These are phyloP conservation scores for Hypena proboscidalis DNA, from an alignment of 2,888 invertebrate species.

Conservation along the genomic window DNA sequence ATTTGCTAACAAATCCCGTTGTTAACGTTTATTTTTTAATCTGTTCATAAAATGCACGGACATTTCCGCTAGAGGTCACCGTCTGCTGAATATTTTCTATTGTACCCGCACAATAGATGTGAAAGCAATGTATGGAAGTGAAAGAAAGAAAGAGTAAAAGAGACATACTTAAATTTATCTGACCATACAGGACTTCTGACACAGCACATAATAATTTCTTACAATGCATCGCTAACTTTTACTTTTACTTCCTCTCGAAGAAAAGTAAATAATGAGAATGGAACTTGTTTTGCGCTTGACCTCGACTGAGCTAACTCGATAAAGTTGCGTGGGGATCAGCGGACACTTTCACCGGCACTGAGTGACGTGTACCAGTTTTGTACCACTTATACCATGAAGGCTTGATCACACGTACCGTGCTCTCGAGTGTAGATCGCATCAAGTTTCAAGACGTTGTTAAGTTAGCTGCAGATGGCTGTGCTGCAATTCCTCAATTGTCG, in stretches of 20 bases:
- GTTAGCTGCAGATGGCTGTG: no score
- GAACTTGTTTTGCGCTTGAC: slow-evolving; percentile 74
- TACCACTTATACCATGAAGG: no score
- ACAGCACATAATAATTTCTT: slow-evolving; percentile 20
- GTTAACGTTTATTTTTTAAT: neutral
- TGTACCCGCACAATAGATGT: slow-evolving; percentile 19
- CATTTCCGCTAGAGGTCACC: neutral
- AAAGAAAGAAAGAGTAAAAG: slow-evolving; percentile 11
- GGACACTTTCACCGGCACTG: slow-evolving; percentile 68
- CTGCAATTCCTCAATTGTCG: no score
- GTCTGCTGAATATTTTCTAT: slow-evolving; percentile 2
- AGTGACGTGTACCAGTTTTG: no score
- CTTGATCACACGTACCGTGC: no score
- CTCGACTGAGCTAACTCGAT: slow-evolving; percentile 61
- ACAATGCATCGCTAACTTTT: slow-evolving; percentile 58
- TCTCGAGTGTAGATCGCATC: no score
- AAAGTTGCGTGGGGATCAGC: slow-evolving; percentile 58
- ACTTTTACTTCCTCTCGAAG: slow-evolving; percentile 73
- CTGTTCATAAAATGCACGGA: neutral
- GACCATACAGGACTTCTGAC: slow-evolving; percentile 13
- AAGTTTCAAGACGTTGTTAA: no score
- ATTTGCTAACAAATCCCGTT: slow-evolving; percentile 8
- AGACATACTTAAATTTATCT: neutral
- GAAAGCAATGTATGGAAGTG: slow-evolving; percentile 11
- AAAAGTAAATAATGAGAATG: slow-evolving; percentile 64